phyloP scores from a whole-genome alignment of 1,140 invertebrate species.

The Drosophila virilis region DNA sequence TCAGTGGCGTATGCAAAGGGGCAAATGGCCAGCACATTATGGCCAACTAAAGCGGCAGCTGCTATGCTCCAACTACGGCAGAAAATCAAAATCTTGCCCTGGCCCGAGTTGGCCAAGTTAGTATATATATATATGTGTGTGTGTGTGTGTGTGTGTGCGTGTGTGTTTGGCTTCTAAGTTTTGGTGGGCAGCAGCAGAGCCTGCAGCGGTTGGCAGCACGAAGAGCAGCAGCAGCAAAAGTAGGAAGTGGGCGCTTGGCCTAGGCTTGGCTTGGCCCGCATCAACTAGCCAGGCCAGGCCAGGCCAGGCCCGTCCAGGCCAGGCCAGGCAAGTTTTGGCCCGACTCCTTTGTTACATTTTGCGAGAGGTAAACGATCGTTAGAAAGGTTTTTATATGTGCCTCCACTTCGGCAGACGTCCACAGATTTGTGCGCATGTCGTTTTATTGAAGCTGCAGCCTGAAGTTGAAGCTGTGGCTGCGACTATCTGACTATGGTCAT shows the following conservation, averaged over 20 bases:
- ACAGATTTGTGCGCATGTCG: constrained; percentile 79
- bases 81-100: constrained; percentile 49
- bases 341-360: constrained; percentile 82
- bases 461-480: constrained; percentile 45
- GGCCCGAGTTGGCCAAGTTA: constrained; percentile 29
- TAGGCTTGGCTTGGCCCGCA: constrained; percentile 69
- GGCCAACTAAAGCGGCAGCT: constrained; percentile 41
- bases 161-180: no score
- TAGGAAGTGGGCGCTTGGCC: constrained; percentile 79
- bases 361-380: constrained; percentile 82
- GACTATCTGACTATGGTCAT: constrained; percentile 70
- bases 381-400: constrained; percentile 79
- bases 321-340: constrained; percentile 60
- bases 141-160: constrained; percentile 28
- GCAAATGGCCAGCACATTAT: constrained; percentile 55
- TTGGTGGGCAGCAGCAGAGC: constrained; percentile 36
- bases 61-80: constrained; percentile 45
- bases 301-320: constrained; percentile 1
- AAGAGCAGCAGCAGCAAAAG: constrained; percentile 62
- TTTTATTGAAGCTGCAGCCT: constrained; percentile 71
- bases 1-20: constrained; percentile 77
- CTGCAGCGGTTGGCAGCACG: constrained; percentile 36
- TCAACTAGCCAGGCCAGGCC: constrained; percentile 35
- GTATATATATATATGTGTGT: constrained; percentile 23
- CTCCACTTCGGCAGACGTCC: constrained; percentile 42